Base-by-base conservation (phyloP, 2,797 vertebrate genomes). In the Gambelia wislizenii region DNA sequence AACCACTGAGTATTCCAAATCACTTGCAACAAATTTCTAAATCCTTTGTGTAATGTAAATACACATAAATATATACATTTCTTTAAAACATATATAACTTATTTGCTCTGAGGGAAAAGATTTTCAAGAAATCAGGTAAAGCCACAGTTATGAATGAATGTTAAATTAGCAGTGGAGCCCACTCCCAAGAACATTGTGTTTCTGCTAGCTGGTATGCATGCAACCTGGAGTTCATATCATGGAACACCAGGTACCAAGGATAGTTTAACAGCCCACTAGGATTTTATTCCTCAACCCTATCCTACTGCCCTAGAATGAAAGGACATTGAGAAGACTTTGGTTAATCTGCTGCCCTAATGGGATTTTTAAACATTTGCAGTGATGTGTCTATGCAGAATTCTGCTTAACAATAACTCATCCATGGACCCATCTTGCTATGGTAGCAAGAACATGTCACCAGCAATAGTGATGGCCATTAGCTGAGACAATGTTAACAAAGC, bases 11-110 rank as follows among this genome's bases (percentile, higher is more conserved):
- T 89, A 47, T 90, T 92, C 85, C 18, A 87, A 91, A 92, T 90
- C 86, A 92, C 56, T 67, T 87, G 33, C 39, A 44, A 92, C 91
- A 94, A 90, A 93, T 92, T 81, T 9, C 30, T 89, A 92, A 94
- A 89, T 81, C 39, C 44, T 42, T 85, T 84, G 56, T 42, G 22
- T 90, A 77, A n/a, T 80, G 47, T 30, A 82, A 90, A 80, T 94
- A 91, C 91, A 47, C 36, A 52, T 85, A 82, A 84, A 69, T 79
- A 77, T 3, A 88, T 6, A 2, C 1, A 33, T 77, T 25, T 88
- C 30, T 13, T 75, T 42, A 44, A 44, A 87, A 81, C 52, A 88
- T 70, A 85, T 84, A 0, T 82, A 67, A 89, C 86, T 0, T 0
- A 39, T 85, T 18, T 14, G 30, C 4, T 88, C 64, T 89, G 90